Conservation (phyloP, 2,797 vertebrate species). For the Danionella dracula region DNA sequence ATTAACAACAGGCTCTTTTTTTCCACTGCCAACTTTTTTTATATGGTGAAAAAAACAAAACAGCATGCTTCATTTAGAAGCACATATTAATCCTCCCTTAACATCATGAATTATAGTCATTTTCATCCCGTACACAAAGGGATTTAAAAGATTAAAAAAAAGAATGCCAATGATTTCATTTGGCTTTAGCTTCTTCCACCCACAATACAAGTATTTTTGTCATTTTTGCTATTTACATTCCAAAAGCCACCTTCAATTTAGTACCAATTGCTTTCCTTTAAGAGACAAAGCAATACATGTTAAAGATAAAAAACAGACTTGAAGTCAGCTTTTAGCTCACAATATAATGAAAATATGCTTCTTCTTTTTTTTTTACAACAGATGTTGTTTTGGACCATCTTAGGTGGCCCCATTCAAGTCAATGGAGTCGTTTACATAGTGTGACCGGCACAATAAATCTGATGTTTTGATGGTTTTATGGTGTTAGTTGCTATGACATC, state of each 20-base stretch:
- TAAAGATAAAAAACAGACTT: background rate
- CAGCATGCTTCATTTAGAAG: constrained; percentile 37
- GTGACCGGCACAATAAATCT: no score
- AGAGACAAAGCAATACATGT: background rate
- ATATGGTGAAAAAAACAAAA: constrained; percentile 35
- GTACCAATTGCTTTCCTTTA: constrained; percentile 28
- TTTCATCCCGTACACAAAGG: constrained; percentile 34
- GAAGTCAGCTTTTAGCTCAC: background rate
- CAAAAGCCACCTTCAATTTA: constrained; percentile 36
- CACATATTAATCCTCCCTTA: constrained; percentile 34
- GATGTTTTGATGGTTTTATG: no score
- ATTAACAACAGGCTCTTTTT: constrained; percentile 33
- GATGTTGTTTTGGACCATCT: no score
- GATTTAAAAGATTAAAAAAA: constrained; percentile 36
- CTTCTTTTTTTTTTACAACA: no score
- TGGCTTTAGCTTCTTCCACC: constrained; percentile 34
- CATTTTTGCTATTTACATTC: constrained; percentile 39
- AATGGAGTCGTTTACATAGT: no score
- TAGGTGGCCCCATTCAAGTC: no score
- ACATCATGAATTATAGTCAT: constrained; percentile 36
- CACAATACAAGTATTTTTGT: constrained; percentile 45
- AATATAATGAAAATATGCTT: no score
- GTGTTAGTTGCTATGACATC: no score
- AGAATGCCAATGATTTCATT: constrained; percentile 23
- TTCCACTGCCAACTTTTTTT: constrained; percentile 36